Evolutionary conservation across 1,140 invertebrate genomes (phyloP).

Genomic region (Bombyx mori): DNA sequence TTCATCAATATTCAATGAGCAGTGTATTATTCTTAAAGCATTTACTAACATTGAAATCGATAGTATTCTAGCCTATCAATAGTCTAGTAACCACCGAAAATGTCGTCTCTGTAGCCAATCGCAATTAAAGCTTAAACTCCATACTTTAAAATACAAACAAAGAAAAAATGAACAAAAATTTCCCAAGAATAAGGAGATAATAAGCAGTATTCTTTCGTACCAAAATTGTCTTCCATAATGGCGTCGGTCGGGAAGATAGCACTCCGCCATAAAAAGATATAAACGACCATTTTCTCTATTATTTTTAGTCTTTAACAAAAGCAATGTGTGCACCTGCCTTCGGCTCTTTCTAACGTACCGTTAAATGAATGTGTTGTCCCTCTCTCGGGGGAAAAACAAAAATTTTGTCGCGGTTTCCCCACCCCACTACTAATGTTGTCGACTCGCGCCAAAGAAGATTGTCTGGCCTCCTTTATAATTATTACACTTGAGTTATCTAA

Average conservation of each 20-base stretch:
- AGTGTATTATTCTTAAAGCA: too few relatives aligned
- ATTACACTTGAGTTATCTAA: conserved; percentile 53
- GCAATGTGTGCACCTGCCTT: conserved; percentile 63
- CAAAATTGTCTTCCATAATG: conserved; percentile 71
- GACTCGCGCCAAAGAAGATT: conserved; percentile 44
- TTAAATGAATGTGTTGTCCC: conserved; percentile 26
- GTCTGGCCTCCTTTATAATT: conserved; percentile 62
- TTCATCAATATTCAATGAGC: too few relatives aligned
- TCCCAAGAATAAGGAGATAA: conserved; percentile 64
- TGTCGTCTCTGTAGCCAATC: too few relatives aligned
- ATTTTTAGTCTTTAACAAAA: conserved; percentile 69
- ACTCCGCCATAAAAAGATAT: conserved; percentile 68
- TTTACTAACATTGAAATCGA: too few relatives aligned
- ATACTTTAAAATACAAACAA: neutral
- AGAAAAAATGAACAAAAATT: neutral
- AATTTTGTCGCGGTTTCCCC: conserved; percentile 48
- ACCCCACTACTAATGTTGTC: conserved; percentile 53
- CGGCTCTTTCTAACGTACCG: conserved; percentile 44
- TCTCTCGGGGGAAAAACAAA: conserved; percentile 59
- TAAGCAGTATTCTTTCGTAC: conserved; percentile 70
- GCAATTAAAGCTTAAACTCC: neutral
- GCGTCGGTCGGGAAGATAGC: conserved; percentile 63
- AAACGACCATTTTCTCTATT: conserved; percentile 70
- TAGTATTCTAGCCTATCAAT: too few relatives aligned
- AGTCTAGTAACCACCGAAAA: too few relatives aligned